Evolutionary conservation across 1,140 invertebrate genomes (phyloP).

Genomic region (Diorhabda carinulata): DNA sequence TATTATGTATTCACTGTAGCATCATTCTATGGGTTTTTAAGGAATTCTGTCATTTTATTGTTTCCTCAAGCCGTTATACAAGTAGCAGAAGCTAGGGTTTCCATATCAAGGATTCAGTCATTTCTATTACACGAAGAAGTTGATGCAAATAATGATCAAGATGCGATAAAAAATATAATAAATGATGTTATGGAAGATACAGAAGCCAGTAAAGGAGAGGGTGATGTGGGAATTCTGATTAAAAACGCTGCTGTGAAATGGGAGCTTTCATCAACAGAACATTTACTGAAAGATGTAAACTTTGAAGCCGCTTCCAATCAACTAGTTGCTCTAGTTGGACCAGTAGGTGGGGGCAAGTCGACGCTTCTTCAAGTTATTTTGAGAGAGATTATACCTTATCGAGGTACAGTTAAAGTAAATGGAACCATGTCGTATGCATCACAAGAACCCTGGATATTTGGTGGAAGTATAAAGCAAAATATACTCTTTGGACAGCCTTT

Average conservation of each 20-base stretch:
- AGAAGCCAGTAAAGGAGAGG: not conserved
- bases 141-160: not conserved
- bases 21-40: conserved; percentile 67
- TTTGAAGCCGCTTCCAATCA: conserved; percentile 60
- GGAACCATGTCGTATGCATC: conserved; percentile 81
- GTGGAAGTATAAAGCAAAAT: conserved; percentile 75
- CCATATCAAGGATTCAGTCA: conserved; percentile 61
- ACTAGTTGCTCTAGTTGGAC: conserved; percentile 72
- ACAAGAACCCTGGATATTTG: conserved; percentile 87
- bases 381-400: conserved; percentile 66
- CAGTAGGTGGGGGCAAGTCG: conserved; percentile 76
- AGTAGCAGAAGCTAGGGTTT: conserved; percentile 63
- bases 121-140: conserved; percentile 47
- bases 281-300: conserved; percentile 59
- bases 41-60: conserved; percentile 67
- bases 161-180: not conserved
- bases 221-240: conserved; percentile 32
- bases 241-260: conserved; percentile 60
- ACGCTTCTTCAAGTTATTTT: conserved; percentile 78
- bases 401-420: conserved; percentile 56
- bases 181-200: not conserved
- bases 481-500: conserved; percentile 79
- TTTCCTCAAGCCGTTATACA: conserved; percentile 59
- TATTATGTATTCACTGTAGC: conserved; percentile 70
- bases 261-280: conserved; percentile 51